A percentile compares a stretch with the other conserved stretches of the same genome.
These are phyloP conservation scores for Eulithis testata DNA, from an alignment of 2,888 invertebrate genomes.

Conservation along the genomic window DNA sequence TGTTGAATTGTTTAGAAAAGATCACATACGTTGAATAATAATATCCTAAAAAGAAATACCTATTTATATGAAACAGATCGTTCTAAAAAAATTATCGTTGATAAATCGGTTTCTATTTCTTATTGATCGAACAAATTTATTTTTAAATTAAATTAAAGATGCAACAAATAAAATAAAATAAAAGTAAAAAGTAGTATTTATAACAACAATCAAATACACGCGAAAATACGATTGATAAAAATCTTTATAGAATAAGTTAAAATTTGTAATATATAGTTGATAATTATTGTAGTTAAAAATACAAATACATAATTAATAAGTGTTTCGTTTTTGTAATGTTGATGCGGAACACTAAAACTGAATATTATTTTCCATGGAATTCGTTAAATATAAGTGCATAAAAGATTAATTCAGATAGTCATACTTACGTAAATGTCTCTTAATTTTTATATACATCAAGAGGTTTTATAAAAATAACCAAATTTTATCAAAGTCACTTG, in stretches of 20 bases:
- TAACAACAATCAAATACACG: constrained; percentile 64
- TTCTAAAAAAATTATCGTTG: too few relatives aligned
- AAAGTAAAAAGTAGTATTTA: constrained; percentile 34
- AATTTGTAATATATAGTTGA: constrained; percentile 84
- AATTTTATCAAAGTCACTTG: background rate
- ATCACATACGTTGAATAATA: background rate
- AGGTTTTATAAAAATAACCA: constrained; percentile 14
- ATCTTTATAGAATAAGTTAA: constrained; percentile 75
- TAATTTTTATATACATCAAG: constrained; percentile 23
- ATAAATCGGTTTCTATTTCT: too few relatives aligned
- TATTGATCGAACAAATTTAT: too few relatives aligned
- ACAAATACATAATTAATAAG: constrained; percentile 84
- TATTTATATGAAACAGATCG: too few relatives aligned
- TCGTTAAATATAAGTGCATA: constrained; percentile 76
- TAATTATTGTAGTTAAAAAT: constrained; percentile 83
- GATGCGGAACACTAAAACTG: constrained; percentile 64
- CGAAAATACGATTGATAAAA: constrained; percentile 78
- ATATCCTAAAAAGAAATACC: too few relatives aligned
- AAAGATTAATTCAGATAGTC: constrained; percentile 56
- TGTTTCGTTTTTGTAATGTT: constrained; percentile 66
- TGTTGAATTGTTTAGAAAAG: constrained; percentile 55
- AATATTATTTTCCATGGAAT: constrained; percentile 84
- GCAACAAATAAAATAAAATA: constrained; percentile 11
- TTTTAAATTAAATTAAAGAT: background rate
- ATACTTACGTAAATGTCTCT: constrained; percentile 29